phyloP scores from a whole-genome alignment of 2,888 invertebrate genomes.

The Graphium colonna region DNA sequence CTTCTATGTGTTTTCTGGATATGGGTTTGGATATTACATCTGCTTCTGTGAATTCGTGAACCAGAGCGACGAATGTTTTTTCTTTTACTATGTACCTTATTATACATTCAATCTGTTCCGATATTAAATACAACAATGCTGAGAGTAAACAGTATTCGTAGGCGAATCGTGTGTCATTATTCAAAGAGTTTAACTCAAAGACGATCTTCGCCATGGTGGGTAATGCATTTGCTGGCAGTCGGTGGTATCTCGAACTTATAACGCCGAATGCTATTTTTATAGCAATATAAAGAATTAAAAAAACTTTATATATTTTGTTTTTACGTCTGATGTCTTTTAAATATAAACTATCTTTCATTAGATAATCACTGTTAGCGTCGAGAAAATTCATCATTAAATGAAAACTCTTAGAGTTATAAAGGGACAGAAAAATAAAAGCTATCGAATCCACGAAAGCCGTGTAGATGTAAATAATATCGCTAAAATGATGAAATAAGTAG shows the following conservation, averaged over 20 bases:
- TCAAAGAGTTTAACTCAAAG: background rate
- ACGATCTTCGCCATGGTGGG: background rate
- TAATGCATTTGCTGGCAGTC: background rate
- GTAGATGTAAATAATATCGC: background rate
- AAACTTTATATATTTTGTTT: background rate
- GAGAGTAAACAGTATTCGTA: constrained; percentile 3
- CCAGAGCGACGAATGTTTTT: background rate
- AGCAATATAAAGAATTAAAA: background rate
- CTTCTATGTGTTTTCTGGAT: background rate
- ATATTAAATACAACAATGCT: constrained; percentile 2
- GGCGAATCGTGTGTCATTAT: background rate
- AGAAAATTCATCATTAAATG: constrained; percentile 1
- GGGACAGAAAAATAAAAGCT: background rate
- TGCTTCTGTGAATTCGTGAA: background rate
- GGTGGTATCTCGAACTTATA: background rate
- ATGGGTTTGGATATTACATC: background rate
- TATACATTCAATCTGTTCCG: constrained; percentile 11
- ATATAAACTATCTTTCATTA: constrained; percentile 4
- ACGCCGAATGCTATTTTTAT: background rate
- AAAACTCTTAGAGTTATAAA: background rate
- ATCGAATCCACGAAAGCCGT: background rate
- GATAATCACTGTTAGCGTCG: background rate
- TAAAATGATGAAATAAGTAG: background rate
- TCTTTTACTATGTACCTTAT: background rate
- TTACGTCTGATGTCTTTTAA: background rate